Base-by-base conservation (phyloP, 2,888 invertebrate genomes). In the Liodrosophila aerea region DNA sequence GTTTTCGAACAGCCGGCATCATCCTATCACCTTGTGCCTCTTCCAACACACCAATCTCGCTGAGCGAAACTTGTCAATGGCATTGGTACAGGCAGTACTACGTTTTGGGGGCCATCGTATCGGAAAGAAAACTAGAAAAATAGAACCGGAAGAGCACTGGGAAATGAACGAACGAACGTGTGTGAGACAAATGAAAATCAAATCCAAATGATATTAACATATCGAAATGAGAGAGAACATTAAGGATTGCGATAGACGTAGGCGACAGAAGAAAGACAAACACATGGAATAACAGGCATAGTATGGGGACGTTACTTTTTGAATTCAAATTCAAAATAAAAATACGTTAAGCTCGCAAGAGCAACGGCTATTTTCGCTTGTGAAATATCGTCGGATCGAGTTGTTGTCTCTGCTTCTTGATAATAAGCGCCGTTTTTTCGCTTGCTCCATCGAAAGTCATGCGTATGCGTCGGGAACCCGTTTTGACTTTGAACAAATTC, bases 241-340 rank as follows among this genome's bases (percentile, higher is more conserved):
- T 22, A 5, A 22, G 5, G 13, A 45, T 34, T 12, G 36, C 40
- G 34, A 27, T 33, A n/a, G n/a, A n/a, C n/a, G n/a, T n/a, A n/a
- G n/a, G 33, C 8, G 9, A 3, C 8, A 16, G 11, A 7, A 34
- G 22, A n/a, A n/a, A n/a, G n/a, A n/a, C n/a, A n/a, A n/a, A n/a
- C 22, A 27, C 22, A 31, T 22, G 22, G 22, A 22, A 22, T 22
- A 22, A 4, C 22, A 22, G 5, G 22, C 22, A 22, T n/a, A 22
- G 5, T 11, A 1, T 15, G 34, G 11, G 51, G 12, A 41, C 76
- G 76, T 76, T 81, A 76, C 59, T 41, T 74, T 76, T 76, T 71
- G 43, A 76, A 76, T 77, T 77, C 53, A 36, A 74, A 76, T 76
- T 76, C 34, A 64, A 76, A 67, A 60, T 27, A 40, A 13, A 43